Evolutionary conservation across 2,797 vertebrate genomes (phyloP).

Genomic region (Artibeus lituratus): DNA sequence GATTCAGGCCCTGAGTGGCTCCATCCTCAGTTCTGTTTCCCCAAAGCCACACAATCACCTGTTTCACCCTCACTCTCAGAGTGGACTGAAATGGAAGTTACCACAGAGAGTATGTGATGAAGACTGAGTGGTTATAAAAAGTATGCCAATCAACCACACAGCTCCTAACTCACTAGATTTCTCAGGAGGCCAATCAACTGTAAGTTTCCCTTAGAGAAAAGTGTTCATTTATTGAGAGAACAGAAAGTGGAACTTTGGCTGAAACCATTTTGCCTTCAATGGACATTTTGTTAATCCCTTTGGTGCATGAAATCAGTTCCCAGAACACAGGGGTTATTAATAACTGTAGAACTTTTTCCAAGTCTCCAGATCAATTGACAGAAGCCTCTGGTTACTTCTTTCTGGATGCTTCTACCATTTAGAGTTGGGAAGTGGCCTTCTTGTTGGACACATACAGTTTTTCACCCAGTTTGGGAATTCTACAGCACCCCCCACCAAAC

Average conservation of each 20-base stretch:
- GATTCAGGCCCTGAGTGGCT: background rate
- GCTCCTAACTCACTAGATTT: background rate
- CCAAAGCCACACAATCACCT: background rate
- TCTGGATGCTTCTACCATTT: constrained; percentile 45
- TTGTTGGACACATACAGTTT: background rate
- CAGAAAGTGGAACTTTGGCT: constrained; percentile 18
- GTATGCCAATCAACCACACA: background rate
- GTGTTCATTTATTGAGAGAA: background rate
- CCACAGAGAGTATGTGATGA: background rate
- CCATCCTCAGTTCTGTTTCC: background rate
- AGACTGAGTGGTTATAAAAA: background rate
- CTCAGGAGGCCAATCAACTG: background rate
- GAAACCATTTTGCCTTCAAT: constrained; percentile 44
- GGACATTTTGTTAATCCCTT: constrained; percentile 58
- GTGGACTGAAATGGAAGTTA: background rate
- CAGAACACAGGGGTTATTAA: constrained; percentile 66
- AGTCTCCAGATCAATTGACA: constrained; percentile 64
- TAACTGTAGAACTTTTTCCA: constrained; percentile 59
- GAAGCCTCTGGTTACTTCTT: constrained; percentile 19
- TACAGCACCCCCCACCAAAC: background rate
- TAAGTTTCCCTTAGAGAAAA: background rate
- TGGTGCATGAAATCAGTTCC: constrained; percentile 60
- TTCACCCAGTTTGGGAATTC: background rate
- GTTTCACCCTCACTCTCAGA: background rate
- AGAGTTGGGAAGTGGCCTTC: background rate